These are phyloP conservation scores for Orthonychiurus folsomi DNA, from an alignment of 2,888 invertebrate species.

Conservation along the genomic window DNA sequence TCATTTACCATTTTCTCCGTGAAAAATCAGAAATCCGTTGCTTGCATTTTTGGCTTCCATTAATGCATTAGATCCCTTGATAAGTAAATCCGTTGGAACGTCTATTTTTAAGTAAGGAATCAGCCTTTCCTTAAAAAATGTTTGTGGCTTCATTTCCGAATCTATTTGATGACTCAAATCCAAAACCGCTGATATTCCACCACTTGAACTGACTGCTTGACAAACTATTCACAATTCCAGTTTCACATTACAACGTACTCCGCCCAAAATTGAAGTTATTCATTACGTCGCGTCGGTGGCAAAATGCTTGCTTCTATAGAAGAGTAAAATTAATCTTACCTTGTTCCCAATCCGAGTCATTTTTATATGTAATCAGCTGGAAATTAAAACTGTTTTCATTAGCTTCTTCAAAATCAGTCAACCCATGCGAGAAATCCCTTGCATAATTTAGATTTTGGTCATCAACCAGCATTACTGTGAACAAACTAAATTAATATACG, in stretches of 20 bases:
- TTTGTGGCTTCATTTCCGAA: constrained; percentile 29
- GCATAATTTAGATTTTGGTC: constrained; percentile 22
- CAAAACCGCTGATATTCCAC: constrained; percentile 53
- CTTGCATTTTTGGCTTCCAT: constrained; percentile 34
- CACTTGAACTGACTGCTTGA: constrained; percentile 47
- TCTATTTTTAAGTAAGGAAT: constrained; percentile 37
- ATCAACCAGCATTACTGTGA: constrained; percentile 29
- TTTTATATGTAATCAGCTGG: constrained; percentile 25
- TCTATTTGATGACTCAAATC: constrained; percentile 50
- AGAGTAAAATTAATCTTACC: constrained; percentile 19
- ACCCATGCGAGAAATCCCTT: no score
- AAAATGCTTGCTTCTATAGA: no score
- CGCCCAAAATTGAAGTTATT: not conserved
- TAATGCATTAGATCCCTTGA: constrained; percentile 32
- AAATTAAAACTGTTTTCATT: constrained; percentile 27
- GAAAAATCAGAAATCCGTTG: constrained; percentile 39
- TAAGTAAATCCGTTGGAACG: constrained; percentile 31
- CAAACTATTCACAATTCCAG: constrained; percentile 48
- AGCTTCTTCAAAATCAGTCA: constrained; percentile 25
- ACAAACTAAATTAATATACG: no score
- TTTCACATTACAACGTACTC: not conserved
- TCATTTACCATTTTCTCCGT: constrained; percentile 29
- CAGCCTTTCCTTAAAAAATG: constrained; percentile 29
- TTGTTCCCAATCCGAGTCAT: constrained; percentile 33
- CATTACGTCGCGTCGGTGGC: no score